These are phyloP conservation scores for Mycalesis mineus DNA, from an alignment of 2,888 invertebrate species.

Conservation along the genomic window DNA sequence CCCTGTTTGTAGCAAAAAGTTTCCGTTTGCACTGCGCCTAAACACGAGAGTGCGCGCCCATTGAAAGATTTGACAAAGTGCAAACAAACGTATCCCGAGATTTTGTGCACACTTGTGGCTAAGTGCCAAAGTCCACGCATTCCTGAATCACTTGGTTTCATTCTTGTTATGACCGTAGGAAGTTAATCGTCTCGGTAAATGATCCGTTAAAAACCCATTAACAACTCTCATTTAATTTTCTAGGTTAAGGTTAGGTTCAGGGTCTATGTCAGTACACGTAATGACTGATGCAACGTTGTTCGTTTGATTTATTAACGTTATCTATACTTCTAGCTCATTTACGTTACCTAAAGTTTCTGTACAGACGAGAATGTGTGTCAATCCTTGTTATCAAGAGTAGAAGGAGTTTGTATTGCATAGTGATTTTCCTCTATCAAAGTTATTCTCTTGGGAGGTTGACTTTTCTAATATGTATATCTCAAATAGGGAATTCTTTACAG, in stretches of 20 bases:
- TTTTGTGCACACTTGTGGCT: constrained; percentile 42
- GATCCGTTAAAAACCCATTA: constrained; percentile 28
- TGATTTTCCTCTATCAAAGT: too few relatives aligned
- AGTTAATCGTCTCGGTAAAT: constrained; percentile 42
- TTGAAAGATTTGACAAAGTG: constrained; percentile 52
- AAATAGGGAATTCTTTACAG: not conserved
- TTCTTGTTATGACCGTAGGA: constrained; percentile 45
- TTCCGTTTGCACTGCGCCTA: not conserved
- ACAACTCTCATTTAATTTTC: constrained; percentile 13
- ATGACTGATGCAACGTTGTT: not conserved
- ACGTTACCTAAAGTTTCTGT: not conserved
- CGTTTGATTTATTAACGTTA: not conserved
- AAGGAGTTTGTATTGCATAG: too few relatives aligned
- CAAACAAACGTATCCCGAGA: constrained; percentile 48
- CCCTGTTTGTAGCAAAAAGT: not conserved
- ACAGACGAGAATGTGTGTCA: not conserved
- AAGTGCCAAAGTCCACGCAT: constrained; percentile 53
- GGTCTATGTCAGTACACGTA: not conserved
- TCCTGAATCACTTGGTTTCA: constrained; percentile 40
- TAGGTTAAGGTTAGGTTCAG: constrained; percentile 29
- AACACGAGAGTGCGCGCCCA: not conserved
- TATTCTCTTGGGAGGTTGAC: too few relatives aligned
- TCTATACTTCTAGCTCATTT: not conserved
- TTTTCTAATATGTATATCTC: not conserved
- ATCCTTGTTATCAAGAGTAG: too few relatives aligned